Evolutionary conservation across 37 sponge, comb jelly and placozoan species (phyloP), one percentile per base, ranked within the genome.

Genomic region (Theonella swinhoei): DNA sequence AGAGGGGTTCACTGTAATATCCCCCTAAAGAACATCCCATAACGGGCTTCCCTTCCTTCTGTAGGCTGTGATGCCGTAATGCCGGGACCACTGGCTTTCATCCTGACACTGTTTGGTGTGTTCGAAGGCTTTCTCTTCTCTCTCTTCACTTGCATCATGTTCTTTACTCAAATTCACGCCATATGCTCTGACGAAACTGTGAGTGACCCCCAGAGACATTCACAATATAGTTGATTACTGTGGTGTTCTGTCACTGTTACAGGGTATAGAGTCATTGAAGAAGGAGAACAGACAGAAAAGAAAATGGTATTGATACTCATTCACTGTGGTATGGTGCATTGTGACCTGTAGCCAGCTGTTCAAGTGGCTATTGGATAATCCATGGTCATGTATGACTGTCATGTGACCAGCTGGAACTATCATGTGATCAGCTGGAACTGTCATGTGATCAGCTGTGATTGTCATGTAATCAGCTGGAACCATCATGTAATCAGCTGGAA

Each of bases 131-230:
- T 99, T 39, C 87, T 99, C 38, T 99, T 99, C 87, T 93, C 90
- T 23, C 85, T 99, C 19, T 99, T 99, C 80, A 96, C 97, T 24
- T 91, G 93, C 79, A 96, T 95, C 58, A 99, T 99, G 99, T 99
- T 93, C 87, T 88, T 90, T 60, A 91, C 97, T 29, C 99, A 99
- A 70, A 63, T 99, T 24, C 88, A 95, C 85, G 83, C 97, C 70
- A 99, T 99, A 35, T 72, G 73, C n/a, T 86, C 92, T 9, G 99
- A 99, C 64, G 97, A 99, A 75, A 99, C 99, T 33, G 99, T 96
- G 61, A 91, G 92, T 79, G 61, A 61, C 31, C 0, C 64, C 39
- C 5, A 31, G 59, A 22, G 5, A n/a, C 25, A 68, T 14, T 11
- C 70, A 68, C 28, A 19, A 26, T n/a, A 26, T 32, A 54, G 54